phyloP scores from a whole-genome alignment of 2,888 invertebrate species.

The Cheiracanthium punctorium region DNA sequence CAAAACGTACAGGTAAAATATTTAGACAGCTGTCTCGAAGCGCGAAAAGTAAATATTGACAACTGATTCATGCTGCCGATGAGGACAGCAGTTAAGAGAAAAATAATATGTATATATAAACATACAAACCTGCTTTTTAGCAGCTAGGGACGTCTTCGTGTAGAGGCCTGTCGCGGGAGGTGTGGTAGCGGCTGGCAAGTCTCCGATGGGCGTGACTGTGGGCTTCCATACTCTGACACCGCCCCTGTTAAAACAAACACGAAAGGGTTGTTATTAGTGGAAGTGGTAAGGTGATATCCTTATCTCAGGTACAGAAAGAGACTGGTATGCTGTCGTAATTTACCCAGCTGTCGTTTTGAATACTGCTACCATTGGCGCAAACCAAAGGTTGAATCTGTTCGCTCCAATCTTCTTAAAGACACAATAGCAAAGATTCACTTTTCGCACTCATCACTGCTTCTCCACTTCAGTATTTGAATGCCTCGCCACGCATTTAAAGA shows the following conservation, averaged over 20 bases:
- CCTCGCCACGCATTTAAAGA: too few species aligned
- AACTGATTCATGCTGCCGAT: constrained; percentile 35
- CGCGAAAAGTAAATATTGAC: constrained; percentile 60
- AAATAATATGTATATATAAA: constrained; percentile 9
- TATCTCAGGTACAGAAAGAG: too few species aligned
- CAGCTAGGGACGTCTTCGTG: constrained; percentile 89
- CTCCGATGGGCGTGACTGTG: constrained; percentile 87
- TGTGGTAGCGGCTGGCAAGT: constrained; percentile 75
- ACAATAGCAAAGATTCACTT: too few species aligned
- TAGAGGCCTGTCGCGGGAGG: constrained; percentile 80
- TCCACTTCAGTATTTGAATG: too few species aligned
- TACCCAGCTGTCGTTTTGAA: too few species aligned
- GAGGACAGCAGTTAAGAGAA: not conserved
- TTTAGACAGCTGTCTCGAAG: constrained; percentile 48
- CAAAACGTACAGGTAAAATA: not conserved
- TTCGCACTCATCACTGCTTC: too few species aligned
- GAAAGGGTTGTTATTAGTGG: too few species aligned
- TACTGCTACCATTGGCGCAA: too few species aligned
- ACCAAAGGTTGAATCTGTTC: too few species aligned
- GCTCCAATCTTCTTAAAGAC: too few species aligned
- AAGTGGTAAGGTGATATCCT: too few species aligned
- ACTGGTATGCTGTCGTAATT: too few species aligned
- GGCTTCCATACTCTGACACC: constrained; percentile 92
- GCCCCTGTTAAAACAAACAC: constrained; percentile 81
- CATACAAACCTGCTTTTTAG: constrained; percentile 63